phyloP scores from a whole-genome alignment of 2,113 vertebrate species.

The Mungos mungo region DNA sequence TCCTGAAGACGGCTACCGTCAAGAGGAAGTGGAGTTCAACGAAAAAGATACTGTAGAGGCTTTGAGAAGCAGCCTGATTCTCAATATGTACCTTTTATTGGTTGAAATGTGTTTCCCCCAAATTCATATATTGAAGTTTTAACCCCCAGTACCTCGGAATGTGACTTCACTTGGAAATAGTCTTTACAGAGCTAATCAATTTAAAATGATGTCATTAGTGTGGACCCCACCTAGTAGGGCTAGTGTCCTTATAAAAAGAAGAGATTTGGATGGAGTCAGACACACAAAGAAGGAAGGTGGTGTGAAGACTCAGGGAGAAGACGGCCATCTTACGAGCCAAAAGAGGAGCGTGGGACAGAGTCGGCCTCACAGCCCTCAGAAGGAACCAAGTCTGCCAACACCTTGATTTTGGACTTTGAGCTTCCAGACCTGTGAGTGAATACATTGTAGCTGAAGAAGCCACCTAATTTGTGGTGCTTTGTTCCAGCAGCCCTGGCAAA shows the following conservation, averaged over 20 bases:
- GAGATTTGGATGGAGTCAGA: background rate
- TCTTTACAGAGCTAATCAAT: background rate
- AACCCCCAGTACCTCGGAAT: background rate
- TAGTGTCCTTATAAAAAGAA: background rate
- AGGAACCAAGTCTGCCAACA: background rate
- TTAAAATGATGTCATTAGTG: background rate
- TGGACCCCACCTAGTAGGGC: background rate
- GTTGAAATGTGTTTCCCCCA: background rate
- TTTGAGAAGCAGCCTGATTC: conserved; percentile 12
- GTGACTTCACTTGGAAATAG: background rate
- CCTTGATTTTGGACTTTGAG: conserved; percentile 13
- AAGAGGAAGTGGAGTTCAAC: background rate
- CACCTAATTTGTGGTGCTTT: background rate
- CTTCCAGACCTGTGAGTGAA: background rate
- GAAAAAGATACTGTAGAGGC: background rate
- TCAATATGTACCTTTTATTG: background rate
- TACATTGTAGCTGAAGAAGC: background rate
- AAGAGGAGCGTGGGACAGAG: background rate
- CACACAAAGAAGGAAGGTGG: background rate
- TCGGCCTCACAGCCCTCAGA: background rate
- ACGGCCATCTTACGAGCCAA: background rate
- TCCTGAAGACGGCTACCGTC: background rate
- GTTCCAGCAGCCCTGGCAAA: background rate
- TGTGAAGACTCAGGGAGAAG: background rate
- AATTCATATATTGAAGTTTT: background rate